Evolutionary conservation across 2,797 vertebrate genomes (phyloP).

Genomic region (Bradypus variegatus): DNA sequence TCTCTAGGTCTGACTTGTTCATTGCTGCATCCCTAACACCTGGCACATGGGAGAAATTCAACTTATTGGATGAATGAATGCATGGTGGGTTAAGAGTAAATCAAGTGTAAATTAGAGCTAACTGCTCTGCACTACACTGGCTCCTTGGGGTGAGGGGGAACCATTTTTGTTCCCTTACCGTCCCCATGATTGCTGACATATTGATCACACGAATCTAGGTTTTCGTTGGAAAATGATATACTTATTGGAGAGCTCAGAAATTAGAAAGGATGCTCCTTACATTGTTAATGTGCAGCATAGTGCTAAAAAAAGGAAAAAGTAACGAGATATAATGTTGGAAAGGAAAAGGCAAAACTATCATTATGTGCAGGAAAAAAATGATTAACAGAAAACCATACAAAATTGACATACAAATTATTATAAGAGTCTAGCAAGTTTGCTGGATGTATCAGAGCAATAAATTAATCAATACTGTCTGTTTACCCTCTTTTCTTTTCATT

Average conservation of each 20-base stretch:
- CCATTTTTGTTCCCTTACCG: not conserved
- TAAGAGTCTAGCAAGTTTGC: not conserved
- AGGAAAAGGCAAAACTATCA: constrained; percentile 7
- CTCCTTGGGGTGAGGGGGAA: not conserved
- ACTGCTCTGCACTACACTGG: not conserved
- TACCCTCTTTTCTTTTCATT: not conserved
- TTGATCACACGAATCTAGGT: not conserved
- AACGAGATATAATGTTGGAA: not conserved
- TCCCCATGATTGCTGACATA: not conserved
- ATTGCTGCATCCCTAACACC: not conserved
- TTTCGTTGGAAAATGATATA: constrained; percentile 9
- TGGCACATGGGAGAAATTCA: not conserved
- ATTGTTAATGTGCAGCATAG: not conserved
- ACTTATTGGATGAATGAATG: not conserved
- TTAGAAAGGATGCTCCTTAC: not conserved
- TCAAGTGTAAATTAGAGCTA: not conserved
- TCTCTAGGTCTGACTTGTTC: not conserved
- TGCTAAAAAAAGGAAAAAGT: not conserved
- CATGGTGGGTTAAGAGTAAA: not conserved
- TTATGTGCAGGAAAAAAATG: not conserved
- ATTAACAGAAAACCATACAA: not conserved
- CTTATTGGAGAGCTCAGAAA: not conserved
- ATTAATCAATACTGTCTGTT: not conserved
- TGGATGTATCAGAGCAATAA: not conserved
- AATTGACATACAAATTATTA: constrained; percentile 1